These are phyloP conservation scores for Enteromius treurensis DNA, from an alignment of 2,797 vertebrate genomes.

Conservation along the genomic window DNA sequence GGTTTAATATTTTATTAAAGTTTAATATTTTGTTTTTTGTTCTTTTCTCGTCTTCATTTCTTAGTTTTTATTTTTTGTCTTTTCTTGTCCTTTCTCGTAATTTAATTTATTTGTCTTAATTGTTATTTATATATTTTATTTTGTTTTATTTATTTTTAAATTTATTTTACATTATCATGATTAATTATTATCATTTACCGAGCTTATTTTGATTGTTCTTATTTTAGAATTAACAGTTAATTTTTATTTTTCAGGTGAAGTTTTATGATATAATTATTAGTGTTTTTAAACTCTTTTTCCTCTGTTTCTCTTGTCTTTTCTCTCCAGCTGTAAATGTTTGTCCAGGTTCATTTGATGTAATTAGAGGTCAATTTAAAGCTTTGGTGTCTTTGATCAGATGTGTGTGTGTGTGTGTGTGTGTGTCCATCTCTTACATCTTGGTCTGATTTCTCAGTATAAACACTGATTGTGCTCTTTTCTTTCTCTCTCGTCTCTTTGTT, in stretches of 20 bases:
- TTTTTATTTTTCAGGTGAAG: not conserved
- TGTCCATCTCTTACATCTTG: not conserved
- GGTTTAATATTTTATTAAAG: not conserved
- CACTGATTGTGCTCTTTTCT: not conserved
- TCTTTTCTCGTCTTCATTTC: not conserved
- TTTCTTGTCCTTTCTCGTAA: not conserved
- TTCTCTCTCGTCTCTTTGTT: not conserved
- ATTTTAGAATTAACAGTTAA: not conserved
- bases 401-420: constrained; percentile 28
- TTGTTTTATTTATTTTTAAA: not conserved
- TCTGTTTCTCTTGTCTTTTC: not conserved
- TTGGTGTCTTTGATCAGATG: constrained; percentile 2
- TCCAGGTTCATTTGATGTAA: not conserved
- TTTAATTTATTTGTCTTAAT: not conserved
- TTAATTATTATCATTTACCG: not conserved
- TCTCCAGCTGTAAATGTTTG: not conserved
- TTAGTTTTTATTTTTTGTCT: not conserved
- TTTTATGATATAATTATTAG: not conserved
- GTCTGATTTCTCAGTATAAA: constrained; percentile 2
- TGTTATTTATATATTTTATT: not conserved
- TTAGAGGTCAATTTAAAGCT: constrained; percentile 21
- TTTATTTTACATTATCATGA: not conserved
- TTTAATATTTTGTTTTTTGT: not conserved
- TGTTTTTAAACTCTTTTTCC: not conserved
- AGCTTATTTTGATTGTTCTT: not conserved